These are phyloP conservation scores for Tangara arthus DNA, from an alignment of 2,797 vertebrate genomes.

Conservation along the genomic window DNA sequence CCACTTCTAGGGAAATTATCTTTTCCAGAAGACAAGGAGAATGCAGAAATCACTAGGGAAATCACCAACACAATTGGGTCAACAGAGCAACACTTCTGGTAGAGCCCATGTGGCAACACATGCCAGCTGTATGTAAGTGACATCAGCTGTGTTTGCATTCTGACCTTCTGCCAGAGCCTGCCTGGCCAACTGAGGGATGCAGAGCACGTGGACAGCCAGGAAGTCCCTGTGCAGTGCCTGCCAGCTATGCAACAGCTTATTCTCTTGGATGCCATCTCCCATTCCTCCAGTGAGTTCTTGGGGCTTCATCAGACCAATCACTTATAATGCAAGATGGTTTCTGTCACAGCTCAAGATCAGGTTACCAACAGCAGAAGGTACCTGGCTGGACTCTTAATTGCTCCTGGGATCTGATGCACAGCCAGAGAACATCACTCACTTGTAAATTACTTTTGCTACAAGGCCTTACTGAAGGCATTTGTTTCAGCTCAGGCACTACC, in stretches of 20 bases:
- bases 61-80: background rate
- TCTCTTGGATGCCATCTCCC: background rate
- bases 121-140: background rate
- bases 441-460: background rate
- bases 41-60: background rate
- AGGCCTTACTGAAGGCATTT: background rate
- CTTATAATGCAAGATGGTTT: background rate
- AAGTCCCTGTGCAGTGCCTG: background rate
- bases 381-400: background rate
- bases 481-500: background rate
- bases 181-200: background rate
- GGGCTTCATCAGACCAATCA: background rate
- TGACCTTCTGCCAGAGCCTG: background rate
- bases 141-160: background rate
- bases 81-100: background rate
- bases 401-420: background rate
- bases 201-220: background rate
- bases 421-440: accelerated
- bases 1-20: background rate
- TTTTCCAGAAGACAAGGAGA: background rate
- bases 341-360: background rate
- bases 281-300: background rate
- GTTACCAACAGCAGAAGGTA: background rate
- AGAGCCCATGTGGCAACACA: background rate
- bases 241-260: background rate